Evolutionary conservation across 1,140 invertebrate genomes (phyloP).

Genomic region (Sitobion miscanthi): DNA sequence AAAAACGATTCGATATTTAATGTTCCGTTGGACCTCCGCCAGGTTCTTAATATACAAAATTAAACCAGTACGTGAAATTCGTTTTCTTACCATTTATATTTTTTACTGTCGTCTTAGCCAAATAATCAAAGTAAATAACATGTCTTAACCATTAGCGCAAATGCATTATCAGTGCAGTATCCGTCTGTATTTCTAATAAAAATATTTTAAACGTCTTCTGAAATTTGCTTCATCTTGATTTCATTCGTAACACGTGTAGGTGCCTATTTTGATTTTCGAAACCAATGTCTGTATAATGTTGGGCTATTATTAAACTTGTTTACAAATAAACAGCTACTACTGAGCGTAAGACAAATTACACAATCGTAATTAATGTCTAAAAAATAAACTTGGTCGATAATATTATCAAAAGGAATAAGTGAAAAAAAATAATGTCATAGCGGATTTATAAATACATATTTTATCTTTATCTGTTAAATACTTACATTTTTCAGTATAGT

Average conservation of each 20-base stretch:
- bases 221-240: too few relatives aligned
- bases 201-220: neutral
- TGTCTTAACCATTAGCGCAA: neutral
- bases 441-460: neutral
- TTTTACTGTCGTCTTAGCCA: conserved; percentile 5
- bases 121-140: neutral
- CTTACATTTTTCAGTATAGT: neutral
- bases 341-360: neutral
- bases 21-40: neutral
- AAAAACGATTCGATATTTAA: conserved; percentile 5
- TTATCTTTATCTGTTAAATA: neutral
- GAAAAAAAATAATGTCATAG: neutral
- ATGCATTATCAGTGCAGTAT: neutral
- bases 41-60: conserved; percentile 41
- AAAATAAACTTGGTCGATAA: neutral
- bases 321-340: neutral
- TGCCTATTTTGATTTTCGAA: neutral
- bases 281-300: neutral
- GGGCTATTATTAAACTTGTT: neutral
- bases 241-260: neutral
- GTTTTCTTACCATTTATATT: neutral
- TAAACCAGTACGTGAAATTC: conserved; percentile 21
- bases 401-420: neutral
- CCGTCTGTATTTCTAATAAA: neutral
- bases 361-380: neutral